Evolutionary conservation across 2,797 vertebrate genomes (phyloP), one percentile per base, ranked within the genome.

Genomic region (Mycteria americana): DNA sequence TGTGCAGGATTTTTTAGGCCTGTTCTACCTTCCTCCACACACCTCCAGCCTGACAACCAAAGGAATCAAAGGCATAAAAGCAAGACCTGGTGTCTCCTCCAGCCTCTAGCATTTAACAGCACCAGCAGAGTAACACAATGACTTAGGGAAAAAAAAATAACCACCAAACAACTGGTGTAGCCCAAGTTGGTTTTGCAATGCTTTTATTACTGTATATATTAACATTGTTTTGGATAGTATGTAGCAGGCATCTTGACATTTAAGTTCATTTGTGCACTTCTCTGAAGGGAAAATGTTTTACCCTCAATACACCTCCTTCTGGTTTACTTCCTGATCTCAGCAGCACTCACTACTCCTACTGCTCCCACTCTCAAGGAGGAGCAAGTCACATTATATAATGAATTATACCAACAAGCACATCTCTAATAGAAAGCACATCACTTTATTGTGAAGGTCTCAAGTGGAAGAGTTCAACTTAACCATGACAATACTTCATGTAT

Each of bases 351-450:
- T 75, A 54, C 53, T 78, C 91, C 96, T 84, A 51, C 43, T 46
- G 69, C 81, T 94, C 68, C 90, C 60, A n/a, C 95, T 77, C 94
- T 33, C 13, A 6, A 31, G 43, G 78, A 92, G 93, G 94, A 96
- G 93, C 93, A 35, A 65, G 87, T 97, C 94, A 96, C 96, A 96
- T 94, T 86, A 56, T 13, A 60, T 24, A 89, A 98, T 96, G 92
- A 98, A 98, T 95, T 98, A 97, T 98, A 97, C 97, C 97, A 97
- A 98, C 96, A 97, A 98, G 98, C 98, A 98, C 97, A 88, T 94
- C 97, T 98, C 97, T 98, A 98, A 97, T 98, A 98, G 97, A 98
- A 98, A 98, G 98, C 98, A 98, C 98, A 98, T 97, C 98, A 98
- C 98, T 98, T 98, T 98, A 98, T 98, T 98, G 97, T 97, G 98